These are phyloP conservation scores for Lasius platythorax DNA, from an alignment of 2,888 invertebrate genomes.

Conservation along the genomic window DNA sequence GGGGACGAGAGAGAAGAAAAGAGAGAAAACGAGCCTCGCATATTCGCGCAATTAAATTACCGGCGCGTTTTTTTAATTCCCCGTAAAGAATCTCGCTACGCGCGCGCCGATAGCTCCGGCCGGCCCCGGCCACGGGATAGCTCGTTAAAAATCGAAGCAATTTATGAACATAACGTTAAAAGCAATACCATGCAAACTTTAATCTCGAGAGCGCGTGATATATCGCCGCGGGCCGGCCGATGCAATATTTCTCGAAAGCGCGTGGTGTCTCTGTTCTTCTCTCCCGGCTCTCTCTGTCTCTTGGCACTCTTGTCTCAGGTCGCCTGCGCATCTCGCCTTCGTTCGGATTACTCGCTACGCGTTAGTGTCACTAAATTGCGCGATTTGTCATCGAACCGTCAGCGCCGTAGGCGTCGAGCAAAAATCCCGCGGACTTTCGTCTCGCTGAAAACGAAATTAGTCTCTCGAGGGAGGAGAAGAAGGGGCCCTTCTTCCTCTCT, in stretches of 20 bases:
- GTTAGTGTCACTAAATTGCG: conserved; percentile 45
- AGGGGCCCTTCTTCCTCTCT: conserved; percentile 30
- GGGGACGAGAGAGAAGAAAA: neutral
- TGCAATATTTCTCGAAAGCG: conserved; percentile 58
- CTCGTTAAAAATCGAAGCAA: conserved; percentile 68
- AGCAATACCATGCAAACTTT: conserved; percentile 57
- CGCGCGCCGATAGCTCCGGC: conserved; percentile 49
- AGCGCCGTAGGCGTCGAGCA: conserved; percentile 42
- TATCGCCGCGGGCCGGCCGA: conserved; percentile 42
- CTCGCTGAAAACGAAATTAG: conserved; percentile 63
- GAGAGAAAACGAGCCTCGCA: conserved; percentile 8
- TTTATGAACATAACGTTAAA: conserved; percentile 59
- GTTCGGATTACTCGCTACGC: conserved; percentile 23
- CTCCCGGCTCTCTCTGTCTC: conserved; percentile 20
- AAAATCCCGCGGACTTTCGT: conserved; percentile 39
- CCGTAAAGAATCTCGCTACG: conserved; percentile 47
- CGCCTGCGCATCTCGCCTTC: conserved; percentile 26
- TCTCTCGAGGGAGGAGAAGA: conserved; percentile 12
- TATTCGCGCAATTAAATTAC: conserved; percentile 56
- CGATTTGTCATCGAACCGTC: conserved; percentile 50
- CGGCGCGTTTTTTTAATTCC: conserved; percentile 49
- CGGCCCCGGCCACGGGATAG: conserved; percentile 50
- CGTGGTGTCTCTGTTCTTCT: conserved; percentile 40
- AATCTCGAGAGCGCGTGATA: conserved; percentile 62
- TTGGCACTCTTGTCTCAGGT: neutral